Conservation (phyloP, 2,888 invertebrate species). For the Philereme vetulata region DNA sequence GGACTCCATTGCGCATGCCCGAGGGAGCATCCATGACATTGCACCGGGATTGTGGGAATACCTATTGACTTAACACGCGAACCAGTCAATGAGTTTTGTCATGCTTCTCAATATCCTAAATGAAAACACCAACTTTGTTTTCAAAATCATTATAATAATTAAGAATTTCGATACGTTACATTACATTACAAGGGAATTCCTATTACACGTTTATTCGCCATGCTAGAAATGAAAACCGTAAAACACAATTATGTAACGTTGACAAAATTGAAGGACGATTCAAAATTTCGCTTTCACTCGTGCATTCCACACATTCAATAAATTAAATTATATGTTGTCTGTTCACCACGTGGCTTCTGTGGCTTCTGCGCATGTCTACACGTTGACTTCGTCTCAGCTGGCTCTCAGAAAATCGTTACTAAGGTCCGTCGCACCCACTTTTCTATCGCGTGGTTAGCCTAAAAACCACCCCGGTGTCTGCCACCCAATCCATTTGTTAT, state of each 20-base stretch:
- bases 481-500: neutral
- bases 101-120: neutral
- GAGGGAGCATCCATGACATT: conserved; percentile 53
- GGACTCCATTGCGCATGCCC: conserved; percentile 65
- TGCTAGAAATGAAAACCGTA: neutral
- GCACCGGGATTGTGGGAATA: conserved; percentile 39
- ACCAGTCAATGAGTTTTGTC: conserved; percentile 17
- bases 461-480: conserved; percentile 28
- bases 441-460: conserved; percentile 54
- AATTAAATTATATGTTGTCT: conserved; percentile 50
- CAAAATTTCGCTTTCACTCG: conserved; percentile 39
- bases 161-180: neutral
- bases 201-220: no score
- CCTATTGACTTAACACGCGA: conserved; percentile 11
- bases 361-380: conserved; percentile 69
- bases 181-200: no score
- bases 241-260: neutral
- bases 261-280: neutral
- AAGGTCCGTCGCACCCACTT: conserved; percentile 55
- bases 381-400: conserved; percentile 67
- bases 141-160: neutral
- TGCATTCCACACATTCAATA: conserved; percentile 34
- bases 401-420: conserved; percentile 78
- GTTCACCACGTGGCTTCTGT: conserved; percentile 64
- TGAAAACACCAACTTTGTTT: conserved; percentile 1